These are phyloP conservation scores for Blastobasis lacticolella DNA, from an alignment of 2,888 invertebrate genomes.

Conservation along the genomic window DNA sequence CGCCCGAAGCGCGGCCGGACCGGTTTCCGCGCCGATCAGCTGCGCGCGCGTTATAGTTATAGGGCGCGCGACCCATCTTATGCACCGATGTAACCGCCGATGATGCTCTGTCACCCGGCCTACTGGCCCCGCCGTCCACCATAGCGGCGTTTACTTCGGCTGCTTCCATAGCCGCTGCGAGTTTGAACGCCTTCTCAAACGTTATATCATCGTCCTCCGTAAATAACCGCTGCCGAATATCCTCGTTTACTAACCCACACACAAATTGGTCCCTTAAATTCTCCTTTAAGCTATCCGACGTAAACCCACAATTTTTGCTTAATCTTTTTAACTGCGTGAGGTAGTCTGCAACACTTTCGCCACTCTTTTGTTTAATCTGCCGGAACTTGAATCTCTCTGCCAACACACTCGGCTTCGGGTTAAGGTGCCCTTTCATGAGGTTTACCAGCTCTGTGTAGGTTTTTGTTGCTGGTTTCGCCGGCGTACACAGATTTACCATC, in stretches of 20 bases:
- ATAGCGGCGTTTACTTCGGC: not conserved
- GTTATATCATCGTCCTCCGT: not conserved
- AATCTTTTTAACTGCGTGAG: not conserved
- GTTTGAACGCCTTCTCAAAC: not conserved
- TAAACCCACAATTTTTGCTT: not conserved
- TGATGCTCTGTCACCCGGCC: not conserved
- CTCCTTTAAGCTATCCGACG: not conserved
- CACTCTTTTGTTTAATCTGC: not conserved
- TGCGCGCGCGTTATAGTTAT: not conserved
- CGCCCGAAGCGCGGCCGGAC: not conserved
- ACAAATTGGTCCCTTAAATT: not conserved
- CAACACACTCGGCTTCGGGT: not conserved
- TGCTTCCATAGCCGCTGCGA: not conserved
- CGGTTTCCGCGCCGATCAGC: not conserved
- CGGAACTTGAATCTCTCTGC: not conserved
- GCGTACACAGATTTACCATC: slow-evolving; percentile 5
- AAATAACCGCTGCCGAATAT: not conserved
- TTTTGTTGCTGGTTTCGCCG: slow-evolving; percentile 4
- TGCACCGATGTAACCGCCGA: not conserved
- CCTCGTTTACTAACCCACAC: not conserved
- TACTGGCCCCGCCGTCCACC: not conserved
- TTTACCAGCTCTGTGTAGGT: not conserved
- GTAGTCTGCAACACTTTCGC: not conserved
- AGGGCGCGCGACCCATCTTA: not conserved
- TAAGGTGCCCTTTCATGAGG: slow-evolving; percentile 5